Conservation (phyloP, 2,797 vertebrate genomes). For the Sebastes hubbsi region DNA sequence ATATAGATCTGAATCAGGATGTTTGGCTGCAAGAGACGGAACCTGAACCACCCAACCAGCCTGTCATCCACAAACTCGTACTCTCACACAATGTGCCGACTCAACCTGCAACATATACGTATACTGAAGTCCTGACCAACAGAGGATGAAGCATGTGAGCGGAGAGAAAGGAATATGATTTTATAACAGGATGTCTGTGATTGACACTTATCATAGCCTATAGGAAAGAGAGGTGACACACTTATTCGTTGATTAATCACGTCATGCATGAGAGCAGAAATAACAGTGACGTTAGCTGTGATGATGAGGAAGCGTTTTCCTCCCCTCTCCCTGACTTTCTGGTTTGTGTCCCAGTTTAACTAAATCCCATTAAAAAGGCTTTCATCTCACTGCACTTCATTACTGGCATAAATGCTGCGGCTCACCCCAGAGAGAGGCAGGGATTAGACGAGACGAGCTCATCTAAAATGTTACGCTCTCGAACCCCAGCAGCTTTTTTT, state of each 20-base stretch:
- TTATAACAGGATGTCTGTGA: neutral
- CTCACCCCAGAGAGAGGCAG: conserved; percentile 69
- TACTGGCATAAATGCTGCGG: conserved; percentile 74
- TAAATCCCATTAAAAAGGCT: conserved; percentile 83
- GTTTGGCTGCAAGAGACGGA: neutral
- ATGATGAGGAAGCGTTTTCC: conserved; percentile 47
- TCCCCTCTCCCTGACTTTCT: conserved; percentile 63
- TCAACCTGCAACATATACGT: neutral
- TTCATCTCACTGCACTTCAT: conserved; percentile 83
- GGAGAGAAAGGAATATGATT: neutral
- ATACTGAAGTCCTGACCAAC: neutral
- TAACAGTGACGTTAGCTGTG: conserved; percentile 45
- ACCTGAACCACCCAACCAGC: neutral
- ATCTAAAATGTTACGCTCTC: conserved; percentile 73
- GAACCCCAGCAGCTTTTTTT: conserved; percentile 61
- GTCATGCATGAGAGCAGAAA: conserved; percentile 30
- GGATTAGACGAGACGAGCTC: conserved; percentile 75
- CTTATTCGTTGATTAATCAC: conserved; percentile 14
- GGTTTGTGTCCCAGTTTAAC: conserved; percentile 80
- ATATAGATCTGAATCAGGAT: neutral
- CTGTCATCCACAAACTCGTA: neutral
- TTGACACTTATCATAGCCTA: conserved; percentile 27
- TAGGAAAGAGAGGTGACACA: neutral
- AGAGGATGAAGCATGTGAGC: neutral
- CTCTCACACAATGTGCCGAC: neutral